A percentile compares a stretch with the other conserved stretches of the same genome.
phyloP scores from a whole-genome alignment of 2,797 vertebrate species.

The Neosilurus mollespiculum region DNA sequence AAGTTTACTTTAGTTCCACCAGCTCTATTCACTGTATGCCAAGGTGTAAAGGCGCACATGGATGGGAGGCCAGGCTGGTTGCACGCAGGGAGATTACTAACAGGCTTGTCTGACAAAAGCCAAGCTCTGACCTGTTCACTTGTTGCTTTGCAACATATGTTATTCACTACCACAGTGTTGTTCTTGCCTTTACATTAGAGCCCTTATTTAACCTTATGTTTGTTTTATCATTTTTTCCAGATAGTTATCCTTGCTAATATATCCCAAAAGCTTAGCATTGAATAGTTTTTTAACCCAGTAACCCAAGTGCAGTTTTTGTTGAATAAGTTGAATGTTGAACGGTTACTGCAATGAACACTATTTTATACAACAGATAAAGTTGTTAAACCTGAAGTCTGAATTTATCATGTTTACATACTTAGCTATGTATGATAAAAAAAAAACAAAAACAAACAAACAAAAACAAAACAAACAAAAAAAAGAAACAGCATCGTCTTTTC shows the following conservation, averaged over 20 bases:
- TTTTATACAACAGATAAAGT: conserved; percentile 57
- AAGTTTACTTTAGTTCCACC: conserved; percentile 38
- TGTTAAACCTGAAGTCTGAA: conserved; percentile 37
- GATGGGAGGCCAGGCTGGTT: conserved; percentile 48
- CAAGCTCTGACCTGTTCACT: conserved; percentile 58
- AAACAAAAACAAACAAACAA: conserved; percentile 26
- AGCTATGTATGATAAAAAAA: background rate
- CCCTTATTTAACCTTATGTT: conserved; percentile 69
- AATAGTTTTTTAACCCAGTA: conserved; percentile 51
- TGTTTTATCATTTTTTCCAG: conserved; percentile 69
- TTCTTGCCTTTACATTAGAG: conserved; percentile 53
- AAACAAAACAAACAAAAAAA: conserved; percentile 19
- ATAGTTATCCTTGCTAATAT: conserved; percentile 70
- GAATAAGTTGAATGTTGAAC: conserved; percentile 55
- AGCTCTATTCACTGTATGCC: conserved; percentile 44
- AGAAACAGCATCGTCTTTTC: conserved; percentile 39
- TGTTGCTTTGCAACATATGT: conserved; percentile 65
- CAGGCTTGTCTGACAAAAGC: conserved; percentile 55
- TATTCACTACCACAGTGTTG: conserved; percentile 73
- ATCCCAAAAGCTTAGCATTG: conserved; percentile 64
- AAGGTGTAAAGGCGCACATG: conserved; percentile 60
- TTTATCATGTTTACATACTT: conserved; percentile 38
- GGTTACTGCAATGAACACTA: conserved; percentile 65
- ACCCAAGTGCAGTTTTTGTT: conserved; percentile 51
- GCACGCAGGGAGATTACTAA: conserved; percentile 55